Evolutionary conservation across 2,797 vertebrate genomes (phyloP).

Genomic region (Premnoplex brunnescens): DNA sequence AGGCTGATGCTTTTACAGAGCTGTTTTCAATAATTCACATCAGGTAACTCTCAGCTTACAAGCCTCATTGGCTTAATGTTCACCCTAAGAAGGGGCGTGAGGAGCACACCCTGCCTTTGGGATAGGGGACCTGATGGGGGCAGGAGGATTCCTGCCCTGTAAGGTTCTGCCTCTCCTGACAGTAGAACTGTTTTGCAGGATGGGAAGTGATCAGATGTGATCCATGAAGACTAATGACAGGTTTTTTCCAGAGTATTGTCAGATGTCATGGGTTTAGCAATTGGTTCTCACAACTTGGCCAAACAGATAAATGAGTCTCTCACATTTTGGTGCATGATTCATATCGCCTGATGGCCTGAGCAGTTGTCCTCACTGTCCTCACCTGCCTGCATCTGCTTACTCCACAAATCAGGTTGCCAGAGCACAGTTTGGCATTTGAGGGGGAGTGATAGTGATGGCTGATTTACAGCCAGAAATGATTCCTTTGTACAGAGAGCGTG

Average conservation of each 20-base stretch:
- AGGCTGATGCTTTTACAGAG: neutral
- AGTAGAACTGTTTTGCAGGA: neutral
- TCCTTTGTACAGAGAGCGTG: fast-evolving
- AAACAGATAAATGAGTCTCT: neutral
- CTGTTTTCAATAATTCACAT: neutral
- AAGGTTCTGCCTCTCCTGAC: neutral
- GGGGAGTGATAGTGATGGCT: fast-evolving
- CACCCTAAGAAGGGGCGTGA: neutral
- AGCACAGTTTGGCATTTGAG: neutral
- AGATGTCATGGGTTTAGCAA: neutral
- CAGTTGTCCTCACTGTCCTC: neutral
- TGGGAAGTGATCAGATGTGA: neutral
- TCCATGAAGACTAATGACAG: neutral
- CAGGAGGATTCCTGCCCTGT: neutral
- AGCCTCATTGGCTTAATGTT: neutral
- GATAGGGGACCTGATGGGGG: neutral
- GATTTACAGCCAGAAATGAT: neutral
- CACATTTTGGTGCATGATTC: neutral
- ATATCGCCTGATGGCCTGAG: neutral
- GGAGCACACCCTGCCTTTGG: neutral
- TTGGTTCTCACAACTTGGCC: neutral
- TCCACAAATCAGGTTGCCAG: neutral
- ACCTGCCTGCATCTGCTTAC: neutral
- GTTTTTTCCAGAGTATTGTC: neutral
- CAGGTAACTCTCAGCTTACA: neutral